Conservation (phyloP, 2,113 vertebrate species). For the Pardalotus punctatus region DNA sequence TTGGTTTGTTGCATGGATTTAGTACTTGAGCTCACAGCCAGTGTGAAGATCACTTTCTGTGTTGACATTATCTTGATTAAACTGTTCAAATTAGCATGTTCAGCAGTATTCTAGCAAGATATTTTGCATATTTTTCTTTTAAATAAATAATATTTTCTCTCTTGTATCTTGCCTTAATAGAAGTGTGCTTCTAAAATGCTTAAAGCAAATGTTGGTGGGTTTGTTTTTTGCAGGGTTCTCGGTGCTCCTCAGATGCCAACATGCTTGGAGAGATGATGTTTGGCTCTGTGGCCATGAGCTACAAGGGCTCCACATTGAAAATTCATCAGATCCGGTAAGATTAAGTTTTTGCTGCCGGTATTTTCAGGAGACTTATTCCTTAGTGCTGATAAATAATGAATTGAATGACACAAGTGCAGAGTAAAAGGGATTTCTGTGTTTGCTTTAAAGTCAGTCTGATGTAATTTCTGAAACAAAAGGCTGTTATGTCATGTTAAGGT, state of each 20-base stretch:
- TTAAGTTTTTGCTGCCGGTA: neutral
- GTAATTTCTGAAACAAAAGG: neutral
- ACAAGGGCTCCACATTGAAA: slow-evolving; percentile 97
- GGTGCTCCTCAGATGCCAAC: slow-evolving; percentile 91
- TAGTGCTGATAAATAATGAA: neutral
- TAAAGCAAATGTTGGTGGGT: neutral
- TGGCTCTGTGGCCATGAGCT: slow-evolving; percentile 98
- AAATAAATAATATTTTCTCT: neutral
- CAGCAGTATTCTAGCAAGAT: neutral
- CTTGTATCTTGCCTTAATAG: neutral
- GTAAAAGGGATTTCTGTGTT: neutral
- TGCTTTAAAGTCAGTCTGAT: neutral
- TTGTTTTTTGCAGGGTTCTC: slow-evolving; percentile 77
- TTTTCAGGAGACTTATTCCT: neutral
- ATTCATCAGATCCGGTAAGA: slow-evolving; percentile 96
- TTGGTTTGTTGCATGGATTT: neutral
- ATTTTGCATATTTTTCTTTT: neutral
- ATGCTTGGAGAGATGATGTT: slow-evolving; percentile 99
- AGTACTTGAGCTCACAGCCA: neutral
- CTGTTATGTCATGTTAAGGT: neutral
- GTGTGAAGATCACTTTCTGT: neutral
- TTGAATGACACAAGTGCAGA: neutral
- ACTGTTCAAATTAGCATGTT: neutral
- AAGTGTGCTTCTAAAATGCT: neutral
- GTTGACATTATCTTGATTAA: neutral